phyloP scores from a whole-genome alignment of 2,888 invertebrate genomes.

The Oxyteleia sp. region DNA sequence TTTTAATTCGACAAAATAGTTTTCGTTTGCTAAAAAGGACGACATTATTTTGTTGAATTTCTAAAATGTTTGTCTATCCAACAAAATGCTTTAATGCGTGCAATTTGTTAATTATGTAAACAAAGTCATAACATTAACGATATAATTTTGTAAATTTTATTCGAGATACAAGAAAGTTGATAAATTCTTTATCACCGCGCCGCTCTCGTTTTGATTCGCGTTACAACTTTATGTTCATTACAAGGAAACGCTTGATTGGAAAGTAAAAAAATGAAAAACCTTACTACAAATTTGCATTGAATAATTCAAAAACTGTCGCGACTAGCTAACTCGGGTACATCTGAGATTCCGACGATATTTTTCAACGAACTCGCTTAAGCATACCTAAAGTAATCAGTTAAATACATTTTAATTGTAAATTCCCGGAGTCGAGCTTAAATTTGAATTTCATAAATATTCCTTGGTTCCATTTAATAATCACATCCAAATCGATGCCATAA shows the following conservation, averaged over 20 bases:
- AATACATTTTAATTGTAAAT: constrained; percentile 69
- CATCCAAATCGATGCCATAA: constrained; percentile 57
- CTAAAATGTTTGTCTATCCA: no score
- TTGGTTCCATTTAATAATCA: constrained; percentile 59
- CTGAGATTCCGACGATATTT: constrained; percentile 34
- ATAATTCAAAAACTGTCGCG: constrained; percentile 54
- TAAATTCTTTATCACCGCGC: no score
- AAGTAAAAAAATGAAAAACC: constrained; percentile 24
- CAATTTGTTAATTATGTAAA: no score
- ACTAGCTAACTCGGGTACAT: constrained; percentile 23
- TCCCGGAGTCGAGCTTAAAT: constrained; percentile 46
- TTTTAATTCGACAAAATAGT: no score
- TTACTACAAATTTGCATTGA: constrained; percentile 54
- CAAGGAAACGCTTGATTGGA: constrained; percentile 35
- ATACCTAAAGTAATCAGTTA: constrained; percentile 65
- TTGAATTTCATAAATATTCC: constrained; percentile 65
- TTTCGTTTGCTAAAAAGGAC: no score
- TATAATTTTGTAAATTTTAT: no score
- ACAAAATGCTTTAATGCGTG: no score
- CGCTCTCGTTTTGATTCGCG: background rate
- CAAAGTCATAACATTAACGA: no score
- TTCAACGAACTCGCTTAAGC: constrained; percentile 43
- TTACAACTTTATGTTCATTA: constrained; percentile 37
- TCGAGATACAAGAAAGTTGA: no score
- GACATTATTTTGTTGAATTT: no score